Evolutionary conservation across 2,797 vertebrate genomes (phyloP).

Genomic region (Helostoma temminkii): DNA sequence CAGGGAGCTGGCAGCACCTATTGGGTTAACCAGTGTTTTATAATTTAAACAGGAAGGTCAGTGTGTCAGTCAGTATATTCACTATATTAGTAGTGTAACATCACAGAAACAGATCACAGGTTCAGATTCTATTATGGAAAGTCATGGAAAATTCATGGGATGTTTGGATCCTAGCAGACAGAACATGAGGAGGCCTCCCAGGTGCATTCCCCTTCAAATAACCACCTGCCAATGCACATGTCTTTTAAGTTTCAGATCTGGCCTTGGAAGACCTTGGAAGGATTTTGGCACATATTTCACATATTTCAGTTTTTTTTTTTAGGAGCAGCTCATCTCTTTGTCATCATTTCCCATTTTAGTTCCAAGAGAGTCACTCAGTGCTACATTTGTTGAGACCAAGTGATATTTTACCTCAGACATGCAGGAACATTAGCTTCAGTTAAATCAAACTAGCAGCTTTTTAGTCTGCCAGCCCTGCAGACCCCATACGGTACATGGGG

Average conservation of each 20-base stretch:
- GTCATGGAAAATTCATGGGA: constrained; percentile 10
- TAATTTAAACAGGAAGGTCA: too few species aligned
- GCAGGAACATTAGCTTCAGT: constrained; percentile 6
- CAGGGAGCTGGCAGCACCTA: too few species aligned
- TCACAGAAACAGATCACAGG: neutral
- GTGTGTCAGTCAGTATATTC: too few species aligned
- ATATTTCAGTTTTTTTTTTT: constrained; percentile 10
- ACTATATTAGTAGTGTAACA: too few species aligned
- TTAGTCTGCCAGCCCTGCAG: neutral
- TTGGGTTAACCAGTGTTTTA: too few species aligned
- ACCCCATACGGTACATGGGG: neutral
- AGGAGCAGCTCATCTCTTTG: constrained; percentile 11
- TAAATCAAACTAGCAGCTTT: neutral
- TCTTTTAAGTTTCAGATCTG: constrained; percentile 31
- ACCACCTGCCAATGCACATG: constrained; percentile 18
- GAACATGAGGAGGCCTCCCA: constrained; percentile 11
- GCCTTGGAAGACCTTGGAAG: constrained; percentile 13
- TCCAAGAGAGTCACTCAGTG: constrained; percentile 14
- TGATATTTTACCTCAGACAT: constrained; percentile 16
- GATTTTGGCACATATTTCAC: constrained; percentile 15
- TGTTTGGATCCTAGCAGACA: neutral
- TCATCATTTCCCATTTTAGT: constrained; percentile 11
- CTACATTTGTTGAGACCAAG: constrained; percentile 8
- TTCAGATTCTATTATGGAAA: constrained; percentile 10
- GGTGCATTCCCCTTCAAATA: constrained; percentile 11